These are phyloP conservation scores for Chaetodon auriga DNA, from an alignment of 2,113 vertebrate species.

Conservation along the genomic window DNA sequence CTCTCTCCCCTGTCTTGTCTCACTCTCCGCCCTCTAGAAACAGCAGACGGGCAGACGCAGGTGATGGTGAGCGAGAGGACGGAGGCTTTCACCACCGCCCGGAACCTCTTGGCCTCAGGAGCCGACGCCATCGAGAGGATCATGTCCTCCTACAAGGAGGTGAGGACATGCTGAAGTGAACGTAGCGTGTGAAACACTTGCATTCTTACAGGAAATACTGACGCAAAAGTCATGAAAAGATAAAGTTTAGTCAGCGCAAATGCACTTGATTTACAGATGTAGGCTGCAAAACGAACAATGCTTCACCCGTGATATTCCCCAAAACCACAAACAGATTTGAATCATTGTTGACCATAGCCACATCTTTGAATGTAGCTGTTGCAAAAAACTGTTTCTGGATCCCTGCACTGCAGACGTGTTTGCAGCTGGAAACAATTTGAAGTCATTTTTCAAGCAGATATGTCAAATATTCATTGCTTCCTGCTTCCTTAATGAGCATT, in stretches of 20 bases:
- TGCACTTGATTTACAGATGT: no score
- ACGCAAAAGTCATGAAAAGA: neutral
- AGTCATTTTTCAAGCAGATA: neutral
- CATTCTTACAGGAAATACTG: neutral
- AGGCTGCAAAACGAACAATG: neutral
- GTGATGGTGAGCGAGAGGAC: constrained; percentile 96
- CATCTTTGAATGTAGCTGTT: neutral
- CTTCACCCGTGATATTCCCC: neutral
- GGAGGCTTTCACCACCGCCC: constrained; percentile 97
- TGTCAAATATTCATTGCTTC: neutral
- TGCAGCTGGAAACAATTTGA: no score
- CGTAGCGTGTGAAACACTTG: neutral
- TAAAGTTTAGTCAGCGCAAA: neutral
- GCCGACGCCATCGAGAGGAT: constrained; percentile 98
- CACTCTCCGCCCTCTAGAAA: constrained; percentile 79
- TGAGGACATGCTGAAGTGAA: constrained; percentile 54
- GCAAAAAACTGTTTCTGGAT: neutral
- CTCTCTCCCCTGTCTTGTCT: neutral
- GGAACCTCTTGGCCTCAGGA: constrained; percentile 94
- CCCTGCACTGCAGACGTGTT: neutral
- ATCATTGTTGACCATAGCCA: neutral
- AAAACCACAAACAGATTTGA: neutral
- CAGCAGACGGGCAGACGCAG: constrained; percentile 92
- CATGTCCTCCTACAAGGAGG: constrained; percentile 99
- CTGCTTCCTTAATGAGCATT: neutral